phyloP scores from a whole-genome alignment of 2,888 invertebrate species.

The Deilephila porcellus region DNA sequence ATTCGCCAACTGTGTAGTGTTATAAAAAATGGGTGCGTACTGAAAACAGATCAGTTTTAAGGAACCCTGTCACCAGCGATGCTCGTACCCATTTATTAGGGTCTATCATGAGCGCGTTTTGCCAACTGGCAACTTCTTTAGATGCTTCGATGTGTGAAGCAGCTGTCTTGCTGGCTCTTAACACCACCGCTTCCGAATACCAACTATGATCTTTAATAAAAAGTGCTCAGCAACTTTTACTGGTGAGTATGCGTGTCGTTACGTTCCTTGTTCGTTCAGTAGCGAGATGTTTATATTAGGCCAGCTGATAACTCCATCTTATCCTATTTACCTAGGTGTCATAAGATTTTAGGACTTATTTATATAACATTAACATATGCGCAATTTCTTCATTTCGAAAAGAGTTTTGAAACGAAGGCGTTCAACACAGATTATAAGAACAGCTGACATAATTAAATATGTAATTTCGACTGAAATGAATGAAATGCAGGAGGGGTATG shows the following conservation, averaged over 20 bases:
- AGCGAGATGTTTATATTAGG: slow-evolving; percentile 10
- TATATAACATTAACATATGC: slow-evolving; percentile 14
- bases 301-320: slow-evolving; percentile 24
- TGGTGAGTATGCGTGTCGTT: background rate
- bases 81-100: too few relatives aligned
- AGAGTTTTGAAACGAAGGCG: background rate
- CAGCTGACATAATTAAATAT: background rate
- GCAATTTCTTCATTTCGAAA: background rate
- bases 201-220: background rate
- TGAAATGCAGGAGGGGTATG: background rate
- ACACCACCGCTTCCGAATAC: background rate
- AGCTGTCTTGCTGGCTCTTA: too few relatives aligned
- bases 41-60: too few relatives aligned
- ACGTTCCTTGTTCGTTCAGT: background rate
- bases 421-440: background rate
- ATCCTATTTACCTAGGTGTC: slow-evolving; percentile 22
- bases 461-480: background rate
- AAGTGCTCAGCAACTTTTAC: background rate
- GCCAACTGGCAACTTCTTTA: too few relatives aligned
- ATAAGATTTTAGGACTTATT: slow-evolving; percentile 33
- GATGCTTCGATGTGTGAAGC: too few relatives aligned
- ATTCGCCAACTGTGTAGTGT: background rate
- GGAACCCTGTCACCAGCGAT: too few relatives aligned
- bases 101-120: too few relatives aligned
- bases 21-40: too few relatives aligned